phyloP scores from a whole-genome alignment of 2,113 vertebrate genomes.

The Acrocephalus kingi region DNA sequence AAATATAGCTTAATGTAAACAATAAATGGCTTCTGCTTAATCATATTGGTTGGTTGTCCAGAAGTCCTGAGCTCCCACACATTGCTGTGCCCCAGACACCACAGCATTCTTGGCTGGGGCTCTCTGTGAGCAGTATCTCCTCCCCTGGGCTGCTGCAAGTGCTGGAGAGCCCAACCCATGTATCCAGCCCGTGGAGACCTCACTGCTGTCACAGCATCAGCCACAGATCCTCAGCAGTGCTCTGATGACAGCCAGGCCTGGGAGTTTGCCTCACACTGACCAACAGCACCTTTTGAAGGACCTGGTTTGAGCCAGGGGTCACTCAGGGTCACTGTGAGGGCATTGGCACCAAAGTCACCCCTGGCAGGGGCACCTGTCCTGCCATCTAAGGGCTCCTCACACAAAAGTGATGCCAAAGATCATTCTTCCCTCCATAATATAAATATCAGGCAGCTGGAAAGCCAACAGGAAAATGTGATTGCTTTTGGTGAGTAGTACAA shows the following conservation, averaged over 20 bases:
- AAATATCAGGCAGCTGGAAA: not conserved
- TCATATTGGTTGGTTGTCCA: too few relatives aligned
- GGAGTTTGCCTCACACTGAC: not conserved
- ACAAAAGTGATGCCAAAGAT: not conserved
- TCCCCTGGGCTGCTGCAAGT: not conserved
- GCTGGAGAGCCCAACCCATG: not conserved
- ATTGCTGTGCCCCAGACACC: not conserved
- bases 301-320: not conserved
- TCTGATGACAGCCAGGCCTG: not conserved
- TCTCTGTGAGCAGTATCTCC: not conserved
- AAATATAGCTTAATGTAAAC: too few relatives aligned
- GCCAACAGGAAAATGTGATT: not conserved
- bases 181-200: not conserved
- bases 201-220: not conserved
- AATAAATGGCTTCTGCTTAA: too few relatives aligned
- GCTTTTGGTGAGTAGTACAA: not conserved
- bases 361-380: not conserved
- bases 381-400: fast-evolving
- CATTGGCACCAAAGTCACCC: not conserved
- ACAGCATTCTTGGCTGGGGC: not conserved
- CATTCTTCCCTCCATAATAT: fast-evolving
- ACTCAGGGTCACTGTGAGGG: not conserved
- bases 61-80: too few relatives aligned
- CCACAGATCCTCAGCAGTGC: not conserved
- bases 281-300: not conserved